These are phyloP conservation scores for Hydractinia echinata DNA, from an alignment of 30 jellyfish, hydroid and myxozoan species.

Conservation along the genomic window DNA sequence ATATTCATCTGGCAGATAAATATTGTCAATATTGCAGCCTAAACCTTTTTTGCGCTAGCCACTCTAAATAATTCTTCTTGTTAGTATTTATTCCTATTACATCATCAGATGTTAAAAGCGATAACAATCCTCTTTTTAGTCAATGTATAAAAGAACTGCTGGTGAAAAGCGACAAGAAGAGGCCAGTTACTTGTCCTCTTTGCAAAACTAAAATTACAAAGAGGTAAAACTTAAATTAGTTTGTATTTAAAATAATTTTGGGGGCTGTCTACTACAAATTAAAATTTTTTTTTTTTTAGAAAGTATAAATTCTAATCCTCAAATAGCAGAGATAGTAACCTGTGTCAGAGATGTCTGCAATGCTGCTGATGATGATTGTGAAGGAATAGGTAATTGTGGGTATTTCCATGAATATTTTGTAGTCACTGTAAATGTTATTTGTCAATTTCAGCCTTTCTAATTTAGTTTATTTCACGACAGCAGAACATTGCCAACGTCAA, in stretches of 20 bases:
- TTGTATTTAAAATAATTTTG: not conserved
- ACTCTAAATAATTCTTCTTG: too few relatives aligned
- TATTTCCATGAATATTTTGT: too few relatives aligned
- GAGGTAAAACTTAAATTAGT: constrained; percentile 2
- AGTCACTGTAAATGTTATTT: too few relatives aligned
- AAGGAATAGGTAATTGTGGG: constrained; percentile 25
- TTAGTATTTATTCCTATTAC: not conserved
- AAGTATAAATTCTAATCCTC: constrained; percentile 50
- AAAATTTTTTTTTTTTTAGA: constrained; percentile 15
- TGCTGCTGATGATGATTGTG: constrained; percentile 56
- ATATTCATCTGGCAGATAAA: too few relatives aligned
- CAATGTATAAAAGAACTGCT: constrained; percentile 21
- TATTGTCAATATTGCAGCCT: too few relatives aligned
- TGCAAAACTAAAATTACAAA: constrained; percentile 23
- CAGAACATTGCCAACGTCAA: too few relatives aligned
- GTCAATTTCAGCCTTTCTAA: too few relatives aligned
- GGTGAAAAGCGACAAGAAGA: not conserved
- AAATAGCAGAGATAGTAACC: constrained; percentile 43
- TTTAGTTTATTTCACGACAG: too few relatives aligned
- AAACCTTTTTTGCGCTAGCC: too few relatives aligned
- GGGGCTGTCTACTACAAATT: not conserved
- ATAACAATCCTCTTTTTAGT: not conserved
- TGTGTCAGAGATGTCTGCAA: constrained; percentile 60
- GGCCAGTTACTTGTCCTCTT: constrained; percentile 8
- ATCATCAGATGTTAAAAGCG: too few relatives aligned